Evolutionary conservation across 2,113 vertebrate genomes (phyloP), one percentile per base, ranked within the genome.

Genomic region (Chelonoidis abingdonii): DNA sequence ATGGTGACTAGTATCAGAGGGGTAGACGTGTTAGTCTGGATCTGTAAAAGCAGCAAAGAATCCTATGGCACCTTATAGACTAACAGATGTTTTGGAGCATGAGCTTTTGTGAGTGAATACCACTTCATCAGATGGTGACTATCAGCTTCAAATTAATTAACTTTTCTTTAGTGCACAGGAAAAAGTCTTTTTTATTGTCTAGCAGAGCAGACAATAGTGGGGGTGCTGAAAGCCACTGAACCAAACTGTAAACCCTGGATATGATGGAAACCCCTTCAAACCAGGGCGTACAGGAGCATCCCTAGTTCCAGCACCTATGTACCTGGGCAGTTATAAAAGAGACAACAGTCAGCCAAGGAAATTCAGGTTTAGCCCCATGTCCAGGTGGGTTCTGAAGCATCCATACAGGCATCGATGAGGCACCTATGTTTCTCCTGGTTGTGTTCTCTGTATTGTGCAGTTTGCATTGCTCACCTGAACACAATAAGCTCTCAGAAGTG

Each of bases 391-490:
- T 62, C 41, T 52, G 22, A 31, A 84, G 41, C 50, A 50, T 92
- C 83, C 38, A 31, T 52, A 38, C 47, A n/a, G n/a, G n/a, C n/a
- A 10, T 52, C 5, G 4, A 31, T 10, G 1, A 6, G 14, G 54
- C 86, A 91, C 62, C 14, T 53, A 9, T 0, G 53, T 41, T 83
- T 44, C 87, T 53, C 62, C 81, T 24, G 62, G 7, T 72, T 53
- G 0, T 0, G 0, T 3, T 5, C 31, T 44, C 86, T 57, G 84
- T 78, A 6, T 89, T 6, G 35, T 29, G 12, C 62, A 10, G 12
- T 1, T 80, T 24, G 16, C 31, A 44, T 31, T 31, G 14, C 22
- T 49, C n/a, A 1, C 3, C 8, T 29, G 21, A 84, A 47, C 31
- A 8, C 47, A 12, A 3, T 2, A 47, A 80, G 25, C 25, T 2